Evolutionary conservation across 2,888 invertebrate species (phyloP).

Genomic region (Watsonalla cultraria): DNA sequence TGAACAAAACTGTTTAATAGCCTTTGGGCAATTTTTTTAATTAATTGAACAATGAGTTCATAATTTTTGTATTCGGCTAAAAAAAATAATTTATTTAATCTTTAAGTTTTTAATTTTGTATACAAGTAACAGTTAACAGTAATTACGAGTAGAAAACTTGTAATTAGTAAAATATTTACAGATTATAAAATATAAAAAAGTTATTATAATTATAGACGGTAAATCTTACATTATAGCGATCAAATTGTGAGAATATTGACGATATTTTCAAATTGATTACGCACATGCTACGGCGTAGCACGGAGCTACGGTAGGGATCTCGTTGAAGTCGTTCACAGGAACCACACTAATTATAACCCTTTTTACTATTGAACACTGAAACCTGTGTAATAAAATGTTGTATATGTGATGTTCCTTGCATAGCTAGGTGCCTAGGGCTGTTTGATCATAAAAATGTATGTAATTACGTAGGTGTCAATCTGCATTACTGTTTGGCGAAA

Average conservation of each 20-base stretch:
- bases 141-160: no score
- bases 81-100: no score
- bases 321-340: background rate
- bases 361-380: background rate
- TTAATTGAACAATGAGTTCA: background rate
- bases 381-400: background rate
- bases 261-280: background rate
- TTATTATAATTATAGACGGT: no score
- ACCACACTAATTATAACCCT: background rate
- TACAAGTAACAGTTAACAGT: no score
- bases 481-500: slow-evolving; percentile 11
- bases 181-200: no score
- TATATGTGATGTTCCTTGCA: background rate
- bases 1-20: no score
- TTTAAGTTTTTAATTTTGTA: no score
- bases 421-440: background rate
- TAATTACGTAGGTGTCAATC: slow-evolving; percentile 6
- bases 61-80: background rate
- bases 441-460: background rate
- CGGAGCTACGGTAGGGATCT: slow-evolving; percentile 8
- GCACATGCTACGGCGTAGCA: slow-evolving; percentile 36
- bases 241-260: background rate
- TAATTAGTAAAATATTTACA: no score
- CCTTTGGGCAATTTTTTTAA: no score
- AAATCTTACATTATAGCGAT: background rate